A percentile compares a stretch with the other conserved stretches of the same genome.
Evolutionary conservation across 2,113 vertebrate species (phyloP).

Genomic region (Caranx ignobilis): DNA sequence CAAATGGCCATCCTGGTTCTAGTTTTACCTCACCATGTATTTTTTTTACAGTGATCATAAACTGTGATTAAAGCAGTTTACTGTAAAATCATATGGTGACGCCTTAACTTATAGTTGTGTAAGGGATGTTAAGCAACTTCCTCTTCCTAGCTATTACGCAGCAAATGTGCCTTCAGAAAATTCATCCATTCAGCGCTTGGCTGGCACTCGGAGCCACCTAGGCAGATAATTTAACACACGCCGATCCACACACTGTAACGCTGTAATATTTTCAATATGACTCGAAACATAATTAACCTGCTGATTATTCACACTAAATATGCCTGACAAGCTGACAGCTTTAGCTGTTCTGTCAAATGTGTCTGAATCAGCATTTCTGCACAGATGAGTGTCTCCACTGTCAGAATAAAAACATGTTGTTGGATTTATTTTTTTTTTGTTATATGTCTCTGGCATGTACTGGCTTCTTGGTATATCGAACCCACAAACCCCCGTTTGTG

Average conservation of each 20-base stretch:
- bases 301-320: constrained; percentile 24
- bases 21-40: not conserved
- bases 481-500: not conserved
- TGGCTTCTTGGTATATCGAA: not conserved
- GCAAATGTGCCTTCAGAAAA: constrained; percentile 26
- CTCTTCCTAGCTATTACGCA: constrained; percentile 3
- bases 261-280: constrained; percentile 33
- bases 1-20: not conserved
- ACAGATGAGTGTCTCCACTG: constrained; percentile 1
- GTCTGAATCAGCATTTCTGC: constrained; percentile 35
- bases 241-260: not conserved
- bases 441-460: not conserved
- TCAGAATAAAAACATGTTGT: not conserved
- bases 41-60: not conserved
- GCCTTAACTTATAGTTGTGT: constrained; percentile 5
- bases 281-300: constrained; percentile 44
- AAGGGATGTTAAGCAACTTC: constrained; percentile 20
- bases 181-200: constrained; percentile 9
- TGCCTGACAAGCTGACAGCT: constrained; percentile 17
- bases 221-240: constrained; percentile 22
- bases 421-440: not conserved
- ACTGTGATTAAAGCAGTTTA: not conserved
- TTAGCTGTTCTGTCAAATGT: constrained; percentile 33
- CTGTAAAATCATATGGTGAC: not conserved
- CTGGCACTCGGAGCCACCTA: not conserved